Evolutionary conservation across 2,113 vertebrate genomes (phyloP).

Genomic region (Pao palembangensis): DNA sequence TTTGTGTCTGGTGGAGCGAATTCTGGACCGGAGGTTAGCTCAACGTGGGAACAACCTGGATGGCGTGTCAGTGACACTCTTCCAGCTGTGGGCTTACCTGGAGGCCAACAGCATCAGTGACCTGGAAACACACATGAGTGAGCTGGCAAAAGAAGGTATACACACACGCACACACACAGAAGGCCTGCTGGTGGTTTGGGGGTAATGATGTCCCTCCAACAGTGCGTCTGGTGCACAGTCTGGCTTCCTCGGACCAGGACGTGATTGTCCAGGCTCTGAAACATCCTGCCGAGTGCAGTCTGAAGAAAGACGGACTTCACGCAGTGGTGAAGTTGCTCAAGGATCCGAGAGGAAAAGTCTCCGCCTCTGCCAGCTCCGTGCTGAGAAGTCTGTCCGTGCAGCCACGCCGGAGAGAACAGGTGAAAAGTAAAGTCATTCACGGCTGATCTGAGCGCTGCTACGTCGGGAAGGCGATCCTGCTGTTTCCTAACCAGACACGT

Average conservation of each 20-base stretch:
- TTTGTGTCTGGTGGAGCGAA: conserved; percentile 80
- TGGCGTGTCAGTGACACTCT: conserved; percentile 80
- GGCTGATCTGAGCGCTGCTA: too few relatives aligned
- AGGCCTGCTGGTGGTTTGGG: not conserved
- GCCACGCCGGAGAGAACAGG: conserved; percentile 82
- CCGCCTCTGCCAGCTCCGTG: conserved; percentile 83
- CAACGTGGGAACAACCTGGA: conserved; percentile 70
- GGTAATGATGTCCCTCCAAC: not conserved
- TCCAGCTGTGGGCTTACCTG: conserved; percentile 90
- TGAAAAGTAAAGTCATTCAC: conserved; percentile 33
- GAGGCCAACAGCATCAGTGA: conserved; percentile 74
- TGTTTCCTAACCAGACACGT: too few relatives aligned
- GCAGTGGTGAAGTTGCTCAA: conserved; percentile 84
- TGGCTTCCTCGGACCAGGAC: conserved; percentile 86
- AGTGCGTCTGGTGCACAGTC: conserved; percentile 85
- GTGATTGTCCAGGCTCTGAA: conserved; percentile 83
- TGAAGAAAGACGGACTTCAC: conserved; percentile 84
- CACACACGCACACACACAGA: not conserved
- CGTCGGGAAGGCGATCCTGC: too few relatives aligned
- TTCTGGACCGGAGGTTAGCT: conserved; percentile 82
- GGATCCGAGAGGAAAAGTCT: conserved; percentile 88
- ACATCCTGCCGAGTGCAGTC: conserved; percentile 76
- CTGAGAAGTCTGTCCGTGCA: conserved; percentile 83
- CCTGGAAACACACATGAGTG: conserved; percentile 81
- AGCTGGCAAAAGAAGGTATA: conserved; percentile 90